Conservation (phyloP, 2,888 invertebrate genomes). For the Agrypnus murinus region DNA sequence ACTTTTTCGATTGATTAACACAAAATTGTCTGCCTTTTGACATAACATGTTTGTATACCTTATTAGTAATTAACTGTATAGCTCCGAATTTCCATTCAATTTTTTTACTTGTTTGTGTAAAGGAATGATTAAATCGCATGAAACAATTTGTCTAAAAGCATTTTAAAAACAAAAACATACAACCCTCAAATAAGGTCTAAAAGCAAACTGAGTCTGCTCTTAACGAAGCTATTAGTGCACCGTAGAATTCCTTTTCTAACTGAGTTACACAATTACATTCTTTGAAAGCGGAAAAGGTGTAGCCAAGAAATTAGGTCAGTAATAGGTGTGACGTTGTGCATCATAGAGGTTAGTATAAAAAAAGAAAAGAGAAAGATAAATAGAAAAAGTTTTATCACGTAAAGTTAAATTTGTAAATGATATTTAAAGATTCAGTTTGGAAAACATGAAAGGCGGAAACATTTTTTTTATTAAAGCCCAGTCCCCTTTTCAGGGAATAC, state of each 20-base stretch:
- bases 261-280: conserved; percentile 12
- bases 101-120: too few species aligned
- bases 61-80: too few species aligned
- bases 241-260: neutral
- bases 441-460: neutral
- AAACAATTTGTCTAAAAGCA: neutral
- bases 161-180: neutral
- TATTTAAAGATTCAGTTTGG: too few species aligned
- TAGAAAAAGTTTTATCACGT: too few species aligned
- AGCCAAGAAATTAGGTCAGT: conserved; percentile 13
- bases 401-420: too few species aligned
- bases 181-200: neutral
- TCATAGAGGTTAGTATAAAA: too few species aligned
- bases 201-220: neutral
- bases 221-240: conserved; percentile 12
- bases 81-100: too few species aligned
- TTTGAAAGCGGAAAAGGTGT: conserved; percentile 17
- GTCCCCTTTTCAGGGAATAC: conserved; percentile 13
- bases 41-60: too few species aligned
- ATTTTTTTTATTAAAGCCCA: conserved; percentile 23
- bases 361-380: too few species aligned
- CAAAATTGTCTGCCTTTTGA: too few species aligned
- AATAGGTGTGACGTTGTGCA: neutral
- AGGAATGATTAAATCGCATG: too few species aligned
- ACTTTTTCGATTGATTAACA: too few species aligned